Evolutionary conservation across 2,888 invertebrate species (phyloP).

Genomic region (Heteropelma amictum): DNA sequence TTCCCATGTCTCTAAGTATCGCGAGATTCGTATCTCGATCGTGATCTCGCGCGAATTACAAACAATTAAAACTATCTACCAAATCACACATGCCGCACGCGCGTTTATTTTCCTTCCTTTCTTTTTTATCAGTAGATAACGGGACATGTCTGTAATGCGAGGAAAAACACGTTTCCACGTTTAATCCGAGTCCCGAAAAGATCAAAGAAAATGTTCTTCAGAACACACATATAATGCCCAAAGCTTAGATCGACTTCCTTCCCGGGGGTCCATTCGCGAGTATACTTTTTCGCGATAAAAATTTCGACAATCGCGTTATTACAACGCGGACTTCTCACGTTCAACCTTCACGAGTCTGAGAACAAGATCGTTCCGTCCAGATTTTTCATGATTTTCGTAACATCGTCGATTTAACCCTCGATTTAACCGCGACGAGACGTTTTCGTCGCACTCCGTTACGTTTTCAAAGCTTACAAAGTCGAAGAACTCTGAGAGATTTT

Average conservation of each 20-base stretch:
- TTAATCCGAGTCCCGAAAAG: constrained; percentile 10
- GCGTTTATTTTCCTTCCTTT: background rate
- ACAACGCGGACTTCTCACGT: background rate
- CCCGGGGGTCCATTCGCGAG: constrained; percentile 19
- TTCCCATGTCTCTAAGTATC: background rate
- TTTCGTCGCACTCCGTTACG: no score
- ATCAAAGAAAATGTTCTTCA: constrained; percentile 30
- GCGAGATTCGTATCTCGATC: constrained; percentile 49
- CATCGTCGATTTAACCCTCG: no score
- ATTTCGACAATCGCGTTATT: constrained; percentile 38
- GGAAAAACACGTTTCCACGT: background rate
- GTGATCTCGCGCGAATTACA: constrained; percentile 46
- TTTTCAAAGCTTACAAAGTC: no score
- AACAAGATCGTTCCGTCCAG: background rate
- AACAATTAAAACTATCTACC: constrained; percentile 44
- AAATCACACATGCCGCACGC: constrained; percentile 14
- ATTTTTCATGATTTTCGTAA: background rate
- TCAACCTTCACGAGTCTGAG: background rate
- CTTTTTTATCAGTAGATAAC: background rate
- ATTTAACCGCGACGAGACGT: no score
- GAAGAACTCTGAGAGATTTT: no score
- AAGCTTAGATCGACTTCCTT: constrained; percentile 30
- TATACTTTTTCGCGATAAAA: background rate
- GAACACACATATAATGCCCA: constrained; percentile 54
- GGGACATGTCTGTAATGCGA: background rate